phyloP scores from a whole-genome alignment of 2,797 vertebrate species.

The Tenualosa thibaudeaui region DNA sequence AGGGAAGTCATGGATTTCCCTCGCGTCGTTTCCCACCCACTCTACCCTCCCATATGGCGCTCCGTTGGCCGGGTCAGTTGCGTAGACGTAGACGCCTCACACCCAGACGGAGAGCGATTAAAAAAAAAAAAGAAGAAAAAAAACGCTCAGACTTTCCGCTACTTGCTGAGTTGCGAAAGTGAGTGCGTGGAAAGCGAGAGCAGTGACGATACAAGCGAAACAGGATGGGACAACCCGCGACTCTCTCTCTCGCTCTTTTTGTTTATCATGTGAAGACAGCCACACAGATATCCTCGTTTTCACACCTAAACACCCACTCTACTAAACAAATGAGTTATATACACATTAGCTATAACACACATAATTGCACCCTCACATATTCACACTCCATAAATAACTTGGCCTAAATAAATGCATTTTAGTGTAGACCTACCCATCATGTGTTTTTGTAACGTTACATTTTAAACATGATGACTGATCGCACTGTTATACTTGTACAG shows the following conservation, averaged over 20 bases:
- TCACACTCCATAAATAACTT: too few species aligned
- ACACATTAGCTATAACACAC: too few species aligned
- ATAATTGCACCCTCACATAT: too few species aligned
- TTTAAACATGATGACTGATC: too few species aligned
- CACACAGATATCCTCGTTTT: background rate
- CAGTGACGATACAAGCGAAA: background rate
- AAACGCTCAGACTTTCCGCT: slow-evolving; percentile 10
- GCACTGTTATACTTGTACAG: too few species aligned
- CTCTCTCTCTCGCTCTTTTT: slow-evolving; percentile 5
- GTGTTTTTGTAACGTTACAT: too few species aligned
- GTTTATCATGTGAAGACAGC: background rate
- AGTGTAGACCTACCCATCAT: too few species aligned
- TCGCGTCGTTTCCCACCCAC: slow-evolving; percentile 42
- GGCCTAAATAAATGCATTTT: too few species aligned
- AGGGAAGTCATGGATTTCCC: slow-evolving; percentile 76
- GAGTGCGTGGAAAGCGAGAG: slow-evolving; percentile 9
- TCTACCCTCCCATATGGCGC: slow-evolving; percentile 30
- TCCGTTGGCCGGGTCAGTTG: background rate
- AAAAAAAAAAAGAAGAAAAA: background rate
- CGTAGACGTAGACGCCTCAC: background rate
- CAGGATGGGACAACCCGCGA: background rate
- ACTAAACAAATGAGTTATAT: too few species aligned
- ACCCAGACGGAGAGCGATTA: background rate
- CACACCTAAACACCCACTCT: background rate
- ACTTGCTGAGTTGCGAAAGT: slow-evolving; percentile 4